Conservation (phyloP, 2,888 invertebrate species). For the Cybosia mesomella region DNA sequence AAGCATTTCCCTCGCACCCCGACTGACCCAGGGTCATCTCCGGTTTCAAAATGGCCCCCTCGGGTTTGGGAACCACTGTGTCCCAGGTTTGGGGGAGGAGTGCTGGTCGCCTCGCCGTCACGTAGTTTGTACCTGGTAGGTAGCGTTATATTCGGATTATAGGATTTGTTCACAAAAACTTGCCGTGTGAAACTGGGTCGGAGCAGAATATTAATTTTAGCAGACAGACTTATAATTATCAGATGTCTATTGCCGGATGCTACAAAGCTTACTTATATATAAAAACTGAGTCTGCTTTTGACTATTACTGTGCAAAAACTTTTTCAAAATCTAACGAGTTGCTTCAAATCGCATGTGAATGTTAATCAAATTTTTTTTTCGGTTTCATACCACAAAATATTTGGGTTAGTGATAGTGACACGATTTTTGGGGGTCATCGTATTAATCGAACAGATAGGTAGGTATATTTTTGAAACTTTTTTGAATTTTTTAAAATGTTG, state of each 20-base stretch:
- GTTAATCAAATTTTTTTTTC: not conserved
- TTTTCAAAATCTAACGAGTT: not conserved
- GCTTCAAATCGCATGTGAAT: not conserved
- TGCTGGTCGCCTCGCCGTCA: too few species aligned
- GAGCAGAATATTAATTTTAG: not conserved
- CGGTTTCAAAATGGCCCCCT: too few species aligned
- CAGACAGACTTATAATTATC: conserved; percentile 4
- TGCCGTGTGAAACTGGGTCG: not conserved
- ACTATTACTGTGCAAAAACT: not conserved
- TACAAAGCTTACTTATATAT: not conserved
- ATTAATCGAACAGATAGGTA: not conserved
- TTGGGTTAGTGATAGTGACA: not conserved
- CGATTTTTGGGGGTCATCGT: conserved; percentile 2
- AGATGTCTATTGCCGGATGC: not conserved
- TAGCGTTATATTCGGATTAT: not conserved
- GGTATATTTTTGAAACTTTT: not conserved
- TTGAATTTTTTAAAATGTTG: not conserved
- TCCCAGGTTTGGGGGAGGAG: too few species aligned
- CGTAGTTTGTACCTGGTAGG: not conserved
- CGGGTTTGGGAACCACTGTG: too few species aligned
- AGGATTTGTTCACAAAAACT: not conserved
- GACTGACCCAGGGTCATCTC: too few species aligned
- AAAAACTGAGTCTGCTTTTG: not conserved
- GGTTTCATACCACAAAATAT: not conserved
- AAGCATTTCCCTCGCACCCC: too few species aligned